phyloP scores from a whole-genome alignment of 37 sponge, comb jelly and placozoan genomes.

The Aphrocallistes beatrix region DNA sequence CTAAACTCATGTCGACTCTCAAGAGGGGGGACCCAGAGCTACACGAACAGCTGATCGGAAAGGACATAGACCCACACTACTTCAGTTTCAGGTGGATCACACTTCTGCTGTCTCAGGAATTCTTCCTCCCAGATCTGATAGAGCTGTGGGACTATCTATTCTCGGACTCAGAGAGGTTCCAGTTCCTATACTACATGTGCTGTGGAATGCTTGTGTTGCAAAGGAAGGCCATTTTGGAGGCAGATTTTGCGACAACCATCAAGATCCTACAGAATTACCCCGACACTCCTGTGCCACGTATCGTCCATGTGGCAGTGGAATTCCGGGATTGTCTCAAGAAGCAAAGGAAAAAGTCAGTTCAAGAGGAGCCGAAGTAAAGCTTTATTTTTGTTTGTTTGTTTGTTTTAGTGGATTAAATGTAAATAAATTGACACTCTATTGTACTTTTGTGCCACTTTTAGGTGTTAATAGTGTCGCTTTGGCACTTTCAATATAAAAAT shows the following conservation, averaged over 20 bases:
- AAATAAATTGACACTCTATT: too few species aligned
- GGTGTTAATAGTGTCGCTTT: too few species aligned
- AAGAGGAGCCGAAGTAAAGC: too few species aligned
- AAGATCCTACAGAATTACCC: not conserved
- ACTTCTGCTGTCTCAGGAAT: constrained; percentile 88
- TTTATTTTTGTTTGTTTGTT: too few species aligned
- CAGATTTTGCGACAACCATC: not conserved
- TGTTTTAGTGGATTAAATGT: too few species aligned
- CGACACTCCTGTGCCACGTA: not conserved
- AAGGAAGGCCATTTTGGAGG: not conserved
- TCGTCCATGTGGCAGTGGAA: not conserved
- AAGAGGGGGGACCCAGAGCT: constrained; percentile 43
- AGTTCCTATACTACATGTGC: constrained; percentile 68
- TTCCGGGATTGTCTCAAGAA: not conserved
- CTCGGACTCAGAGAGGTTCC: constrained; percentile 62
- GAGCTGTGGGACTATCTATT: constrained; percentile 79
- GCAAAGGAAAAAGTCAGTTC: not conserved
- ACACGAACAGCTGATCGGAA: constrained; percentile 32
- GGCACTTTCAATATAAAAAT: too few species aligned
- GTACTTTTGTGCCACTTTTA: too few species aligned
- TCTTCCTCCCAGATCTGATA: constrained; percentile 84
- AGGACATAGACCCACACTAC: constrained; percentile 56
- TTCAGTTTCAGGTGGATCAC: constrained; percentile 91
- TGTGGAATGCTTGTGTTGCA: constrained; percentile 76
- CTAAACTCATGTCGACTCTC: constrained; percentile 47